Base-by-base conservation (phyloP, 2,888 invertebrate genomes). In the Xanthia icteritia region DNA sequence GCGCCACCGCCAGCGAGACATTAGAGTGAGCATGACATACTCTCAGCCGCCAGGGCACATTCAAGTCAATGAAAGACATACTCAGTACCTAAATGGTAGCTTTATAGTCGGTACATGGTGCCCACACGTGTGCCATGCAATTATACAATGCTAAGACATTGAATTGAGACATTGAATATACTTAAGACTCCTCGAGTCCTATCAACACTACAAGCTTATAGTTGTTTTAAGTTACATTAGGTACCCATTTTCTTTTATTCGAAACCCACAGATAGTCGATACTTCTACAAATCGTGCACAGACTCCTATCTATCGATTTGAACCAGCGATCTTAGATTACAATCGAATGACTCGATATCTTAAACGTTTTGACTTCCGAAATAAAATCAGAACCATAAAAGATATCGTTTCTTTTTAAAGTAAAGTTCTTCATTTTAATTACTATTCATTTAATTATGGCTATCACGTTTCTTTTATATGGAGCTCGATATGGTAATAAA, bases 331-430 rank as follows among this genome's bases (percentile, higher is more conserved):
- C 73, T 83, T 73, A 73, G 83, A 86, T 84, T 83, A 85, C 67
- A 68, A 84, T 78, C 86, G 56, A 48, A 67, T 13, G 67, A 84
- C 78, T 48, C 58, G 81, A 84, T 77, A 79, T 78, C 76, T 79
- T 70, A 81, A 82, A 83, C 83, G 70, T 51, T 79, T 77, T 71
- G 78, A 87, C 88, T 87, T 77, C 86, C 78, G 83, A 83, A 75
- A 79, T 87, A 77, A 86, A 86, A 68, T 76, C 65, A 54, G 27
- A 70, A 69, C 61, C 20, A 85, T 83, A 81, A 87, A 87, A 82
- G 39, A 68, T 73, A 48, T 79, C 13, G 63, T 74, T 77, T 65
- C 15, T 42, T 64, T 64, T 54, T 51, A 54, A 65, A 70, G 66
- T 65, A 66, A 31, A 66, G 36, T 68, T 82, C 68, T 82, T 84